A percentile compares a stretch with the other conserved stretches of the same genome.
phyloP scores from a whole-genome alignment of 2,797 vertebrate genomes.

The Mus minutoides region DNA sequence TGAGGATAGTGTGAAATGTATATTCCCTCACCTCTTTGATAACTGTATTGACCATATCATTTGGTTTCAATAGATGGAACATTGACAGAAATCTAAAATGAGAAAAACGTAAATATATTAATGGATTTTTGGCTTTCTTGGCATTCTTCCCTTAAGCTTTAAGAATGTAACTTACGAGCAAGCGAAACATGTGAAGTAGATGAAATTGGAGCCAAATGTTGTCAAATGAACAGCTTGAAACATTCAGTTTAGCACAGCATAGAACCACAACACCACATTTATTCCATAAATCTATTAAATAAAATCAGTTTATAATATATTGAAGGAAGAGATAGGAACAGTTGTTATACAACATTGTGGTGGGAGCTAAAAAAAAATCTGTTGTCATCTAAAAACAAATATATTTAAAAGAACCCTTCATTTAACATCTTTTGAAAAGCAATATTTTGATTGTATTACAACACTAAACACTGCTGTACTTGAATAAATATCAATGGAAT shows the following conservation, averaged over 20 bases:
- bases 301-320: not conserved
- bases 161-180: not conserved
- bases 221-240: not conserved
- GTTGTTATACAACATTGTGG: not conserved
- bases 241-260: not conserved
- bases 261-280: not conserved
- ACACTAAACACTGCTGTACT: not conserved
- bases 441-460: not conserved
- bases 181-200: not conserved
- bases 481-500: slow-evolving; percentile 6
- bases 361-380: not conserved
- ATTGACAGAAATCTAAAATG: not conserved
- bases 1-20: not conserved
- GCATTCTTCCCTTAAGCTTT: not conserved
- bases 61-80: not conserved
- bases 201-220: not conserved
- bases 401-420: not conserved
- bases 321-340: too few species aligned
- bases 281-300: not conserved
- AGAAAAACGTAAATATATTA: not conserved
- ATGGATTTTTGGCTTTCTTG: not conserved
- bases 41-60: not conserved
- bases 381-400: not conserved
- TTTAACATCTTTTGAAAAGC: slow-evolving; percentile 4
- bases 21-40: not conserved